phyloP scores from a whole-genome alignment of 2,888 invertebrate species.

The Archips xylosteana region DNA sequence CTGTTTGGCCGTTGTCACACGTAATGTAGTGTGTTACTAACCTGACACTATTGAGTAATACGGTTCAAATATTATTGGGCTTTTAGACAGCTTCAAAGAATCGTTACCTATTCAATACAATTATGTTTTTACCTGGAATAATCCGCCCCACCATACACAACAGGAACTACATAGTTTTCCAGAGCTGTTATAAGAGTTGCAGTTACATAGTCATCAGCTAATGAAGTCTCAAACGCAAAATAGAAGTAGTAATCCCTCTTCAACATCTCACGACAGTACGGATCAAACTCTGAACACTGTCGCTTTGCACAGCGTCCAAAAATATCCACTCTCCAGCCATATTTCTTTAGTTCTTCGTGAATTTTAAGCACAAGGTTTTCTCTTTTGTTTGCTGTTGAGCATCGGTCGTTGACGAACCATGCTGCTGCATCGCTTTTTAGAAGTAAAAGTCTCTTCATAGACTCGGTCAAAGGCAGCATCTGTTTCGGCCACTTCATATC shows the following conservation, averaged over 20 bases:
- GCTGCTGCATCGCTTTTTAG: conserved; percentile 45
- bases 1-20: no score
- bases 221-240: conserved; percentile 46
- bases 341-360: conserved; percentile 31
- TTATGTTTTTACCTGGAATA: conserved; percentile 59
- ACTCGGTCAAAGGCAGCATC: conserved; percentile 25
- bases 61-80: no score
- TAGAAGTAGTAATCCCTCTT: conserved; percentile 47
- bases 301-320: conserved; percentile 43
- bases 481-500: conserved; percentile 7
- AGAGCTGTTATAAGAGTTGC: conserved; percentile 50
- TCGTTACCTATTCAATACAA: no score
- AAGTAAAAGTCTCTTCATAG: conserved; percentile 32
- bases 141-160: conserved; percentile 86
- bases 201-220: conserved; percentile 46
- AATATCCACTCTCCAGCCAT: conserved; percentile 41
- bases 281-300: conserved; percentile 30
- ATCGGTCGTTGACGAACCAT: conserved; percentile 30
- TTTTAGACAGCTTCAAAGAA: no score
- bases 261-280: conserved; percentile 9
- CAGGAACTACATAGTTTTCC: conserved; percentile 83
- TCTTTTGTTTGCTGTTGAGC: background rate
- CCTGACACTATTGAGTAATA: no score
- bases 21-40: no score
- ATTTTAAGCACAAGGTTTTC: conserved; percentile 10